Evolutionary conservation across 2,888 invertebrate genomes (phyloP), one percentile per base, ranked within the genome.

Genomic region (Chrysolina oricalcia): DNA sequence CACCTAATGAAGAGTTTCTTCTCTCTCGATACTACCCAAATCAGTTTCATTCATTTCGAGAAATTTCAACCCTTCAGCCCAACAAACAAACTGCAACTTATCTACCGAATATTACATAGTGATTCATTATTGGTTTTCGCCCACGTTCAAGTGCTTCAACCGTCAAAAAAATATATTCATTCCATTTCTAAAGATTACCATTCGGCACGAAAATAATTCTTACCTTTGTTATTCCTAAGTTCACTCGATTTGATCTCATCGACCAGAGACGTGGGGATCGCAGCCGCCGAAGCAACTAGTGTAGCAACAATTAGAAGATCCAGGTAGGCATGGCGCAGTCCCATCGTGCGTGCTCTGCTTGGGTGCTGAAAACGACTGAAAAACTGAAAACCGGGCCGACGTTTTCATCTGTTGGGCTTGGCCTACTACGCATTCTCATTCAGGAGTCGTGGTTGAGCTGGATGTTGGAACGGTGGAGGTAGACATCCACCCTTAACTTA

Each of bases 231-330:
- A 70, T 86, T 83, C 72, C 85, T 82, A 67, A 86, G 74, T 74
- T 88, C 87, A 68, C 85, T 87, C 63, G 85, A 84, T 79, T 88
- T 88, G 68, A 88, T 87, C 77, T 88, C 87, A 74, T 89, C 87
- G 4, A 89, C 84, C 73, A 89, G 78, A n/a, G 88, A 87, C 3
- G 87, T 83, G 4, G 89, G 89, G 62, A 89, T 81, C 27, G 87
- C 86, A 35, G 80, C 64, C 19, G 80, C 80, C 15, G 84, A 67
- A 43, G 80, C 82, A 23, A 83, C 69, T 76, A 82, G 77, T 59
- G 80, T 80, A 59, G 80, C 81, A 75, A 77, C 73, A 74, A 75
- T 73, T 35, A 77, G 68, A 21, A 76, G 74, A 78, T 77, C 79
- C 76, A 76, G 70, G 21, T 78, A 74, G 74, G 72, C 76, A 75